phyloP scores from a whole-genome alignment of 2,888 invertebrate species.

The Drosophila demipolita region DNA sequence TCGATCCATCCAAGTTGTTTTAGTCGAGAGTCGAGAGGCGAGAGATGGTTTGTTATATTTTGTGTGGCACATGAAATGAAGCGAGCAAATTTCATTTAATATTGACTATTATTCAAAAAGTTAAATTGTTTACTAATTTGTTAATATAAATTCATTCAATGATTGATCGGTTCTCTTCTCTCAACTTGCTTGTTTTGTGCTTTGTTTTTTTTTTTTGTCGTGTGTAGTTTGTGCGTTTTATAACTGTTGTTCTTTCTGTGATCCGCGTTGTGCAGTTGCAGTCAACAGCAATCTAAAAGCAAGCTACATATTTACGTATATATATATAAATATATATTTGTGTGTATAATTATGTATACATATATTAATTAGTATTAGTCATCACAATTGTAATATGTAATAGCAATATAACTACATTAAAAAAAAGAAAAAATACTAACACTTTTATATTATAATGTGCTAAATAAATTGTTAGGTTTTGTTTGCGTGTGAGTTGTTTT shows the following conservation, averaged over 20 bases:
- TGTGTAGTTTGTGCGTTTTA: slow-evolving; percentile 27
- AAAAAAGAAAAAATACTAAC: neutral
- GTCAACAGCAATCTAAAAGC: slow-evolving; percentile 42
- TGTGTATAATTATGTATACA: neutral
- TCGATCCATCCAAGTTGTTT: slow-evolving; percentile 14
- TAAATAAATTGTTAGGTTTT: slow-evolving; percentile 10
- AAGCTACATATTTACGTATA: slow-evolving; percentile 22
- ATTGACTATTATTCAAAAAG: slow-evolving; percentile 4
- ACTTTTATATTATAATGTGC: neutral
- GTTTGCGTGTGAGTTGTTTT: slow-evolving; percentile 4
- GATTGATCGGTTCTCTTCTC: slow-evolving; percentile 11
- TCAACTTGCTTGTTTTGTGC: slow-evolving; percentile 26
- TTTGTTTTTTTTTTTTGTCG: slow-evolving; percentile 24
- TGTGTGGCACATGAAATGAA: slow-evolving; percentile 38
- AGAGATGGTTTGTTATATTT: slow-evolving; percentile 6
- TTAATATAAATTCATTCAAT: slow-evolving; percentile 3
- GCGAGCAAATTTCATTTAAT: slow-evolving; percentile 25
- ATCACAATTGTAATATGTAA: slow-evolving; percentile 8
- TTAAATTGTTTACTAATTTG: neutral
- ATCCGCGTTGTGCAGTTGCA: slow-evolving; percentile 33
- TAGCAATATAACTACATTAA: slow-evolving; percentile 6
- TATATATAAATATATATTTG: slow-evolving; percentile 1
- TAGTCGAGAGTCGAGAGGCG: neutral
- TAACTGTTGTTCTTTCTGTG: slow-evolving; percentile 14
- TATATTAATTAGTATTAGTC: slow-evolving; percentile 9